Percentiles rank a stretch among this genome's conserved stretches.
These are phyloP conservation scores for Calypte anna DNA, from an alignment of 2,113 vertebrate genomes.

Conservation along the genomic window DNA sequence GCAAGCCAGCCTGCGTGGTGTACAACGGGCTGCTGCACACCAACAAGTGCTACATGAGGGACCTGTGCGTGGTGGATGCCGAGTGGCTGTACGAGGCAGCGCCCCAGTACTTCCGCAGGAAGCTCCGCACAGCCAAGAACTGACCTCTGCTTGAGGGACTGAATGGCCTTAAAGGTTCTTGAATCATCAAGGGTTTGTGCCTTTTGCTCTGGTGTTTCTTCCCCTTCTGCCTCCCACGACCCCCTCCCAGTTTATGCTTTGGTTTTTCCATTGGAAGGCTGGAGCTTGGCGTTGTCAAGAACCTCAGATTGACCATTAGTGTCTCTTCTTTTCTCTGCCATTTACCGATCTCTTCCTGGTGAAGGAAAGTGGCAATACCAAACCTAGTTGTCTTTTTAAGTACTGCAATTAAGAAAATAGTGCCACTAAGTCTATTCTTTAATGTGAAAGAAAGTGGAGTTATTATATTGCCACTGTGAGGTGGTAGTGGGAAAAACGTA, in stretches of 20 bases:
- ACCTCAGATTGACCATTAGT: not conserved
- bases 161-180: not conserved
- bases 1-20: constrained; percentile 87
- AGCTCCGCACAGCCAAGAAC: constrained; percentile 76
- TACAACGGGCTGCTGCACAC: constrained; percentile 92
- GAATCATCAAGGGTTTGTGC: not conserved
- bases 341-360: not conserved
- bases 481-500: too few relatives aligned
- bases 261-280: not conserved
- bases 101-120: constrained; percentile 88
- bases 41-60: constrained; percentile 93
- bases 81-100: constrained; percentile 92
- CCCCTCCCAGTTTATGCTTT: not conserved
- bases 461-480: not conserved
- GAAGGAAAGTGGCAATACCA: not conserved
- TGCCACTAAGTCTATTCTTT: not conserved
- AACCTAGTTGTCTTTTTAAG: not conserved
- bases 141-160: constrained; percentile 13
- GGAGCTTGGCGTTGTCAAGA: not conserved
- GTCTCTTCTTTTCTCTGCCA: not conserved
- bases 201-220: not conserved
- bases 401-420: not conserved
- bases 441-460: not conserved
- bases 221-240: not conserved
- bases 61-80: constrained; percentile 89